Evolutionary conservation across 1,140 invertebrate species (phyloP), one percentile per base, ranked within the genome.

Genomic region (Aphaenogaster rudis): DNA sequence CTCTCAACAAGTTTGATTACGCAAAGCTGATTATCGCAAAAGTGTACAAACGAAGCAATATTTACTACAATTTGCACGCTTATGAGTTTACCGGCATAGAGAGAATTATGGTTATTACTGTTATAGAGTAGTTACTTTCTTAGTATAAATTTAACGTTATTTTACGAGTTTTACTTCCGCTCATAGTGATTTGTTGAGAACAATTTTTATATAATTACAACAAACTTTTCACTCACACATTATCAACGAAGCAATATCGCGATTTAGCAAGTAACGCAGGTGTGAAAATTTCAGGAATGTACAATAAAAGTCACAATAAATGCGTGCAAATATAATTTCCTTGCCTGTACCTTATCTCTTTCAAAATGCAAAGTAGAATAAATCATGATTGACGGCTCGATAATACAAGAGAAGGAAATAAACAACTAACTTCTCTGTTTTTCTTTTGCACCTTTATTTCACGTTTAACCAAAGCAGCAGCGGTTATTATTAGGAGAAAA

Each of bases 331-430:
- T 76, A 84, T 63, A 84, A 84, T 84, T 82, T 59, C 36, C 36
- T 54, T 82, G 11, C 13, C 28, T 45, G 1, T 13, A 48, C n/a
- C 17, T 39, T 11, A 45, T 21, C 28, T 13, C 11, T 82, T 82
- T n/a, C 7, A 74, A 74, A 74, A 82, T 82, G 67, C 54, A 84
- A 61, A 76, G 74, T 84, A 61, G 33, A 74, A 11, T 28, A 84
- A 76, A 84, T 28, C n/a, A 8, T n/a, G 54, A 84, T 84, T n/a
- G 54, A 61, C 54, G 33, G n/a, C 15, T 74, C 67, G 17, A 74
- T 76, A 76, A 59, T 17, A 28, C 17, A 45, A 52, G 13, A 52
- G 15, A 50, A 59, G 6, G 42, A 61, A 50, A 74, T 3, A 6
- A 48, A 63, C 28, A n/a, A 33, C 15, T 48, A 33, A 1, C 8